These are phyloP conservation scores for Xenopus petersii DNA, from an alignment of 2,797 vertebrate genomes.

Conservation along the genomic window DNA sequence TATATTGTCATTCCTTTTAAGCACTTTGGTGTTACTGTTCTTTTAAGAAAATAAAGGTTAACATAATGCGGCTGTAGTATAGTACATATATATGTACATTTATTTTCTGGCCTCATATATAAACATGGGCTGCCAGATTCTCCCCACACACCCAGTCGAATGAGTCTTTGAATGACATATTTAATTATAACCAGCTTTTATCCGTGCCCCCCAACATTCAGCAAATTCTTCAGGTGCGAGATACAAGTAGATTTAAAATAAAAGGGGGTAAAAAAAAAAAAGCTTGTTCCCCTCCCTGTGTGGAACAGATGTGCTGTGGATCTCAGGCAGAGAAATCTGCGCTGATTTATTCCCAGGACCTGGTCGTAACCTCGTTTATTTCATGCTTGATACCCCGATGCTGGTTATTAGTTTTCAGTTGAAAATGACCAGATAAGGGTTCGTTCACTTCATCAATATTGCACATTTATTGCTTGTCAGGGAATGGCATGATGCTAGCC, in stretches of 20 bases:
- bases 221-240: constrained; percentile 62
- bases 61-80: no score
- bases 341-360: constrained; percentile 90
- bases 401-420: constrained; percentile 81
- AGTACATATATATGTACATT: no score
- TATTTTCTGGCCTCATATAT: not conserved
- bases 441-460: constrained; percentile 78
- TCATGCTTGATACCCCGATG: constrained; percentile 78
- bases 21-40: no score
- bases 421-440: constrained; percentile 86
- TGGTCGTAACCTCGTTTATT: constrained; percentile 82
- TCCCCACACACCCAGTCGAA: no score
- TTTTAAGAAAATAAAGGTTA: no score
- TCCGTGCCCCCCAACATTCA: not conserved
- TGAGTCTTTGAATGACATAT: no score
- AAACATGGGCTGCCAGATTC: no score
- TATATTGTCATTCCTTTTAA: no score
- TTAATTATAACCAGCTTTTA: not conserved
- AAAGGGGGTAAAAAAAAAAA: not conserved
- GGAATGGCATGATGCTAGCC: constrained; percentile 40
- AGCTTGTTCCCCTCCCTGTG: constrained; percentile 76
- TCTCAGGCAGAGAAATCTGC: constrained; percentile 71
- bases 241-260: constrained; percentile 65
- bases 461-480: constrained; percentile 76
- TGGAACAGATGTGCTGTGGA: constrained; percentile 78